Percentiles rank a stretch among this genome's conserved stretches.
Conservation (phyloP, 2,113 vertebrate genomes). For the Odocoileus virginianus region DNA sequence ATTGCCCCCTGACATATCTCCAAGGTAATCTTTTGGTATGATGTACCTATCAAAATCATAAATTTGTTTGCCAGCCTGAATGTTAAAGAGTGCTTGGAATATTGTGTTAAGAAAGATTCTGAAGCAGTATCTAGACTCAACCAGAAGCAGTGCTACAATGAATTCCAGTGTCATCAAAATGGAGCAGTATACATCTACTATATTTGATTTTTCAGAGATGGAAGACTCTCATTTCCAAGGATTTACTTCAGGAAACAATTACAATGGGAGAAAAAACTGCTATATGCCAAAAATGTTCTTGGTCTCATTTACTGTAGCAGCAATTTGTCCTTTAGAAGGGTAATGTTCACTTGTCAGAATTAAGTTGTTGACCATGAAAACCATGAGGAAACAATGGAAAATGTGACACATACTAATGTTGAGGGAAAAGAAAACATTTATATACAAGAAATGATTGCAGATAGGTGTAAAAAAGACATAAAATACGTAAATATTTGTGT, state of each 20-base stretch:
- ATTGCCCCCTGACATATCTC: background rate
- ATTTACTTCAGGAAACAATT: background rate
- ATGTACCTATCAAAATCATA: background rate
- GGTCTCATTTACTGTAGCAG: background rate
- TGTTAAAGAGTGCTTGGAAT: background rate
- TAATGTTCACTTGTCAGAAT: background rate
- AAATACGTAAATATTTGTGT: background rate
- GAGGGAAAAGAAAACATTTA: background rate
- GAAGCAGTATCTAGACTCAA: background rate
- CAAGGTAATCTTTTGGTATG: background rate
- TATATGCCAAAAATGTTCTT: background rate
- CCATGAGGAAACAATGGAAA: background rate
- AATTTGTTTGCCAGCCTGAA: background rate
- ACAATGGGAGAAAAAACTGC: background rate
- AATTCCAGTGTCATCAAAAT: background rate
- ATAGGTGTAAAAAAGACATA: background rate
- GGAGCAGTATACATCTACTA: no score
- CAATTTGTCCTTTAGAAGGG: background rate
- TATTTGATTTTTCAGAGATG: background rate
- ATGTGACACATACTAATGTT: background rate
- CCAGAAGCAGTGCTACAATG: background rate
- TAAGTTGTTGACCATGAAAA: background rate
- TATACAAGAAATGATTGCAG: background rate
- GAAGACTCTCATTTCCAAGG: background rate
- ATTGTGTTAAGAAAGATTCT: background rate